Evolutionary conservation across 2,888 invertebrate genomes (phyloP).

Genomic region (Drosophila bunnanda): DNA sequence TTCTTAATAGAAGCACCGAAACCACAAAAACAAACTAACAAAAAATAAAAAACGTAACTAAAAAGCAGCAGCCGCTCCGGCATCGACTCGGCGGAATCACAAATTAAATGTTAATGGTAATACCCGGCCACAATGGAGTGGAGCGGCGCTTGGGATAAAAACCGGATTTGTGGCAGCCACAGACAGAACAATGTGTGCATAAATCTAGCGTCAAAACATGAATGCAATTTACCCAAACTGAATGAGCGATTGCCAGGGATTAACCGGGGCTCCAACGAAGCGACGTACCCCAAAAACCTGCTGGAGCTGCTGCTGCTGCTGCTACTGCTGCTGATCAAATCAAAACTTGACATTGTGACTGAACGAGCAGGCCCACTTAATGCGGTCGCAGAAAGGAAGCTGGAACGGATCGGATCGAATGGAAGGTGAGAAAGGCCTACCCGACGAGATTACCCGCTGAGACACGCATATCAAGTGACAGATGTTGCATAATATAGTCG

Average conservation of each 20-base stretch:
- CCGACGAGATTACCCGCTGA: conserved; percentile 19
- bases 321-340: conserved; percentile 60
- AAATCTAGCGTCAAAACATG: conserved; percentile 70
- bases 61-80: conserved; percentile 22
- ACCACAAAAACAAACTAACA: conserved; percentile 33
- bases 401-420: conserved; percentile 25
- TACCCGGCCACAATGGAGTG: conserved; percentile 45
- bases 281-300: conserved; percentile 39
- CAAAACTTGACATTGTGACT: conserved; percentile 74
- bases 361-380: conserved; percentile 50
- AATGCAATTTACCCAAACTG: conserved; percentile 65
- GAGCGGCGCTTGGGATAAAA: conserved; percentile 53
- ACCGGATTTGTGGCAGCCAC: conserved; percentile 69
- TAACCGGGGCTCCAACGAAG: conserved; percentile 36
- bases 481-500: conserved; percentile 60
- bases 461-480: conserved; percentile 73
- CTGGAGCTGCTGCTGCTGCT: conserved; percentile 8
- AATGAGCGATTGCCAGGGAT: conserved; percentile 74
- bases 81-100: conserved; percentile 42
- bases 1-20: conserved; percentile 75
- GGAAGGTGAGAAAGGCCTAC: conserved; percentile 39
- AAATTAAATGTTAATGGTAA: conserved; percentile 64
- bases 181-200: conserved; percentile 75
- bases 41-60: conserved; percentile 12
- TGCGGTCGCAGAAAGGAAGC: conserved; percentile 56